Base-by-base conservation (phyloP, 2,113 vertebrate species). In the Myodes glareolus region DNA sequence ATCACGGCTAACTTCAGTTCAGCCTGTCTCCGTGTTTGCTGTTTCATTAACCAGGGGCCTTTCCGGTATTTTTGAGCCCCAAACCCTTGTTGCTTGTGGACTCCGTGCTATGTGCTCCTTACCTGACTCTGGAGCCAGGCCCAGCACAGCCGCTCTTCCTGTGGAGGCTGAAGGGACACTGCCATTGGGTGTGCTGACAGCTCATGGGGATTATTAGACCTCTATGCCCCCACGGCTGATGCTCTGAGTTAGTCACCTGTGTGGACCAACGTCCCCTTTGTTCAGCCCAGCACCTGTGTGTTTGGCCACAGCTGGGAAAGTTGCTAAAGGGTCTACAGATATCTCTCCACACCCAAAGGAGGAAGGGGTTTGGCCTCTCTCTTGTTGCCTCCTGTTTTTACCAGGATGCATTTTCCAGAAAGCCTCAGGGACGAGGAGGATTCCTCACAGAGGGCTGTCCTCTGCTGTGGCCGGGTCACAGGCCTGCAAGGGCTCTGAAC, bases 101-200 rank as follows among this genome's bases (percentile, higher is more conserved):
- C 9, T 68, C 27, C 10, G 42, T 10, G 9, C 31, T 0, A 4
- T 27, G 23, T 1, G 17, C 17, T 4, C 2, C 17, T 29, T 4
- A 0, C 13, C 50, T 90, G 82, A 70, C 39, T 29, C 29, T 17
- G 2, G 50, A 50, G 52, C 70, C 0, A 16, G 75, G 45, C 4
- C 52, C 3, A 2, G 12, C 0, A 0, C 5, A 33, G 45, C 29
- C 0, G 33, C 61, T 82, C 1, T 8, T 47, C 61, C 11, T 8
- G n/a, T 0, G 3, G 16, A 45, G 39, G 33, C 29, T 7, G 39
- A 31, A 4, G 39, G 65, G 0, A 0, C 2, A 0, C 16, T 29
- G 52, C 31, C n/a, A 9, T 10, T 25, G 7, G 82, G 70, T 23
- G 36, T 0, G 9, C 87, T 33, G 6, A 3, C 1, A 67, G 29